Percentiles rank a stretch among this genome's conserved stretches.
phyloP scores from a whole-genome alignment of 2,113 vertebrate genomes.

The Choloepus hoffmanni region DNA sequence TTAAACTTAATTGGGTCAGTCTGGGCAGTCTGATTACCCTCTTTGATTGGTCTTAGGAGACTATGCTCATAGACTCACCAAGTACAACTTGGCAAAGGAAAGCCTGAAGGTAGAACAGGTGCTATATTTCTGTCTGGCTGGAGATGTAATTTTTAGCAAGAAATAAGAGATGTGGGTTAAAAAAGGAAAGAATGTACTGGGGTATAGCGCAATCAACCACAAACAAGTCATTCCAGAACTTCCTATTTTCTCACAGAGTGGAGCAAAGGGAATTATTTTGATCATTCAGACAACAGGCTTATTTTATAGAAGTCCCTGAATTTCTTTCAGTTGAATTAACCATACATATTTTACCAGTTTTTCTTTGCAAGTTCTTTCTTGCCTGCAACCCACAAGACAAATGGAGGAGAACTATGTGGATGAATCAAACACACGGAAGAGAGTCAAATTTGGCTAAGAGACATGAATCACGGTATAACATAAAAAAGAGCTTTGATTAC shows the following conservation, averaged over 20 bases:
- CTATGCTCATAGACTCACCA: slow-evolving; percentile 27
- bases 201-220: neutral
- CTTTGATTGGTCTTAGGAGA: slow-evolving; percentile 73
- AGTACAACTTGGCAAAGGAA: slow-evolving; percentile 51
- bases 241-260: slow-evolving; percentile 57
- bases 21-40: slow-evolving; percentile 75
- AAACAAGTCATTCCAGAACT: neutral
- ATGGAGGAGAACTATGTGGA: neutral
- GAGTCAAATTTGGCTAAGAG: neutral
- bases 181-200: neutral
- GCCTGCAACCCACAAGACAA: neutral
- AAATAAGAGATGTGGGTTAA: slow-evolving; percentile 15
- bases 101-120: slow-evolving; percentile 31
- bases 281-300: slow-evolving; percentile 34
- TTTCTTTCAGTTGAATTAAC: slow-evolving; percentile 55
- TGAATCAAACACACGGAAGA: neutral
- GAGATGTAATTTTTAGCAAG: slow-evolving; percentile 62
- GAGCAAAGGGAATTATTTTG: slow-evolving; percentile 42
- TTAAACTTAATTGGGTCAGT: slow-evolving; percentile 82
- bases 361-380: neutral
- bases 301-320: neutral
- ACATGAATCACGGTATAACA: neutral
- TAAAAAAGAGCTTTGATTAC: neutral
- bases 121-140: slow-evolving; percentile 54
- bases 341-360: neutral